phyloP scores from a whole-genome alignment of 2,113 vertebrate species.

The Pteruthius melanotis region DNA sequence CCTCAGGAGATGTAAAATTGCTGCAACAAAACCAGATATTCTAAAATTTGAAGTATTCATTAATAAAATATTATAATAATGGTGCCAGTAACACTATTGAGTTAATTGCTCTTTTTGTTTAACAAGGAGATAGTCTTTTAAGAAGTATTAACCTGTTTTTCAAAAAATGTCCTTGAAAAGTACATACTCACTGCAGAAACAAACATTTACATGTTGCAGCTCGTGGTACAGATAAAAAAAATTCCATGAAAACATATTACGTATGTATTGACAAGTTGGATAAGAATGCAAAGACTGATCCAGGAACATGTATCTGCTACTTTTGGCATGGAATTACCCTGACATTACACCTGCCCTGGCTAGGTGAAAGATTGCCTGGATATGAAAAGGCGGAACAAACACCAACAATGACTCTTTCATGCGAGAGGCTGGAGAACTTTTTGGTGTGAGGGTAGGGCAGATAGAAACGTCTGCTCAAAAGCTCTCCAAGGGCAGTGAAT shows the following conservation, averaged over 20 bases:
- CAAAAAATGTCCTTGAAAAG: constrained; percentile 42
- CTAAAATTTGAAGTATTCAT: background rate
- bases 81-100: background rate
- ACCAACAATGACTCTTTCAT: constrained; percentile 12
- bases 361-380: constrained; percentile 30
- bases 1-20: background rate
- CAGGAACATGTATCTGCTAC: constrained; percentile 26
- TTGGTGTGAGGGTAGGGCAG: background rate
- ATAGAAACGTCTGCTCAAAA: background rate
- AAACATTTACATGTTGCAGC: constrained; percentile 48
- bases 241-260: constrained; percentile 27
- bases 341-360: constrained; percentile 22
- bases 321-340: background rate
- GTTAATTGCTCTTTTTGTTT: background rate
- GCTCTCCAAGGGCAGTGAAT: background rate
- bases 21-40: background rate
- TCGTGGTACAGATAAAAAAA: constrained; percentile 22
- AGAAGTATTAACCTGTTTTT: background rate
- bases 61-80: background rate
- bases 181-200: background rate
- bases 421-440: background rate
- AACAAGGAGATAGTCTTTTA: background rate
- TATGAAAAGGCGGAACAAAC: constrained; percentile 19
- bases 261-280: constrained; percentile 28
- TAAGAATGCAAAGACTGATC: constrained; percentile 35